A percentile compares a stretch with the other conserved stretches of the same genome.
These are phyloP conservation scores for Troides helena DNA, from an alignment of 2,888 invertebrate genomes.

Conservation along the genomic window DNA sequence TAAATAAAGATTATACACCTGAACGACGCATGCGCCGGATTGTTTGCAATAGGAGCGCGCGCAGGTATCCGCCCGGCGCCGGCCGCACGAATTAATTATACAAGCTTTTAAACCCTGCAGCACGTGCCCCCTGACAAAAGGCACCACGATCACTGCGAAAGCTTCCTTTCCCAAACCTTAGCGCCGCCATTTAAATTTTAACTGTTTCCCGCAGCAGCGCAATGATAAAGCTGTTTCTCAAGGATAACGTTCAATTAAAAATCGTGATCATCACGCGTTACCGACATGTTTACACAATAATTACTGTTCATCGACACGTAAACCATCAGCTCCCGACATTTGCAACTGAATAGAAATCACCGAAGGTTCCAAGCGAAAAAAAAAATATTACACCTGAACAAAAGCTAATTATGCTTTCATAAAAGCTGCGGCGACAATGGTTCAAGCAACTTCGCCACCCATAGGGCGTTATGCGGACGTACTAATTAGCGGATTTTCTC, in stretches of 20 bases:
- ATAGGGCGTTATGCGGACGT: conserved; percentile 55
- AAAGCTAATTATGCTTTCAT: conserved; percentile 72
- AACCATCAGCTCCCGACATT: conserved; percentile 58
- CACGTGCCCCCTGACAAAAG: conserved; percentile 55
- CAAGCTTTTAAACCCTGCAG: conserved; percentile 48
- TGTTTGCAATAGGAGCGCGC: conserved; percentile 53
- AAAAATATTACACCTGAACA: conserved; percentile 69
- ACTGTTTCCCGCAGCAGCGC: conserved; percentile 25
- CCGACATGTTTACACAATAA: conserved; percentile 53
- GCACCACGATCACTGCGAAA: conserved; percentile 43
- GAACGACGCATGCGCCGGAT: conserved; percentile 61
- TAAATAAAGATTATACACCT: conserved; percentile 78
- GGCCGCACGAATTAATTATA: conserved; percentile 69
- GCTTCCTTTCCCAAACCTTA: conserved; percentile 41
- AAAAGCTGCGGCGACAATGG: conserved; percentile 57
- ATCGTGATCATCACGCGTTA: conserved; percentile 61
- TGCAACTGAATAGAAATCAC: conserved; percentile 61
- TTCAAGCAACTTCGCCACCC: conserved; percentile 52
- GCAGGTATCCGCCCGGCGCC: conserved; percentile 58
- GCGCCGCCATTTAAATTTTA: conserved; percentile 50
- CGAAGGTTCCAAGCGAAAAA: conserved; percentile 43
- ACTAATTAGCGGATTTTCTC: conserved; percentile 77
- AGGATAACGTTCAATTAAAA: conserved; percentile 54
- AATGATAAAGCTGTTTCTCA: conserved; percentile 32
- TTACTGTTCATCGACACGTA: conserved; percentile 67